Percentiles rank a stretch among this genome's conserved stretches.
Conservation (phyloP, 2,113 vertebrate species). For the Mobula hypostoma region DNA sequence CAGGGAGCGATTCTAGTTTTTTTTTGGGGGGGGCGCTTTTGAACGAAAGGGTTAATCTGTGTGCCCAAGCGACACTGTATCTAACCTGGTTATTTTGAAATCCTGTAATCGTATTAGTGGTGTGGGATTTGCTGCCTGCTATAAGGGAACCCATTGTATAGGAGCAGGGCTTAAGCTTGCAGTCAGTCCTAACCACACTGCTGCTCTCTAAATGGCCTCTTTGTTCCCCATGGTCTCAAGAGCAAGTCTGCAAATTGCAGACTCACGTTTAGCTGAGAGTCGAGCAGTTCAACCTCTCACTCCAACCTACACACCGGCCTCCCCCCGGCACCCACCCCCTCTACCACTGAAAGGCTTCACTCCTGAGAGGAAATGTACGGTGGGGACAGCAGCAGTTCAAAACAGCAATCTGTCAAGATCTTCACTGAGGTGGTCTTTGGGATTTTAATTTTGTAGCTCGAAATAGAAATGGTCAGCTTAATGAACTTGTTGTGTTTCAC, state of each 20-base stretch:
- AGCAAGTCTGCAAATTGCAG: neutral
- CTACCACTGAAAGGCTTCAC: neutral
- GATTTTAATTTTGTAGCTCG: neutral
- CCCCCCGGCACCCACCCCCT: neutral
- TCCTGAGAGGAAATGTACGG: neutral
- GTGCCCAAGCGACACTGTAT: neutral
- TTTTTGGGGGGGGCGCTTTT: neutral
- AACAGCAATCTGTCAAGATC: neutral
- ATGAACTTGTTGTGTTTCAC: neutral
- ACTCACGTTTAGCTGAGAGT: neutral
- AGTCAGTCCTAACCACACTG: slow-evolving; percentile 11
- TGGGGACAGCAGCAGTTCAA: neutral
- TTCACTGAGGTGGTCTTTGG: neutral
- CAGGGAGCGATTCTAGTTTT: neutral
- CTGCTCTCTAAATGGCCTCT: neutral
- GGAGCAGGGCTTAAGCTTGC: neutral
- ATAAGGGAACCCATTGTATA: slow-evolving; percentile 17
- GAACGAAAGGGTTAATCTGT: neutral
- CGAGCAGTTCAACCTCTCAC: neutral
- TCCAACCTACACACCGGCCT: neutral
- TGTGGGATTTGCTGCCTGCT: neutral
- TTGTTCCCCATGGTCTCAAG: slow-evolving; percentile 20
- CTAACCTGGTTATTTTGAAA: slow-evolving; percentile 34
- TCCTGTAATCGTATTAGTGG: slow-evolving; percentile 32
- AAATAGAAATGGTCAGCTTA: neutral